Base-by-base conservation (phyloP, 1,140 invertebrate genomes). In the Magallana gigas region DNA sequence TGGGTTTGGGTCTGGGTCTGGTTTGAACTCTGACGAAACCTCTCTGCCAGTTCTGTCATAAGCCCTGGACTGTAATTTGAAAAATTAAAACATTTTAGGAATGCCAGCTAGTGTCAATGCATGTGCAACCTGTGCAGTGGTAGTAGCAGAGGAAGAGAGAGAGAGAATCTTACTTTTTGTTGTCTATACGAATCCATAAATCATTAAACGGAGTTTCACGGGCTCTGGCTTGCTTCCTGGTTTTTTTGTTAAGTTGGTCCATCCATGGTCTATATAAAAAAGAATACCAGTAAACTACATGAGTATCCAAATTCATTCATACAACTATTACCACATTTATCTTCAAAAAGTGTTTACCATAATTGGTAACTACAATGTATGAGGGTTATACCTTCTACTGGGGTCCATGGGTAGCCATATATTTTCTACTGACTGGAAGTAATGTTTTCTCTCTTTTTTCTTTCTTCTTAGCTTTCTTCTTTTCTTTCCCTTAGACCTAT, bases 151-250 rank as follows among this genome's bases (percentile, higher is more conserved):
- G 5, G 36, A 23, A 85, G 16, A 82, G 23, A 81, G 23, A 64
- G 4, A 4, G 8, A 57, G 29, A 29, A 12, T 87, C 48, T 9
- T 80, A 90, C 88, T 88, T 90, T 23, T 87, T 85, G 29, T 89
- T 86, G 80, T 92, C 92, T 87, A 91, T 92, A 59, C 90, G 88
- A 23, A 93, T 90, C 92, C 92, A 93, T 14, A 93, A 87, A 85
- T 93, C 92, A 90, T 93, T 93, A 84, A 93, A 93, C n/a, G 92
- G 92, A 80, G 92, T 93, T 81, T 90, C 85, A 57, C 86, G 89
- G 48, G 64, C 84, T 60, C 83, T 85, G 23, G 89, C 91, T 48
- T 92, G 91, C 56, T 90, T 92, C 81, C 88, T 89, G 58, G 90
- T 86, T 91, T 88, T 71, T 85, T 88, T 62, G 56, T 12, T 57